Conservation (phyloP, 2,797 vertebrate genomes). For the Neomorphus geoffroyi region DNA sequence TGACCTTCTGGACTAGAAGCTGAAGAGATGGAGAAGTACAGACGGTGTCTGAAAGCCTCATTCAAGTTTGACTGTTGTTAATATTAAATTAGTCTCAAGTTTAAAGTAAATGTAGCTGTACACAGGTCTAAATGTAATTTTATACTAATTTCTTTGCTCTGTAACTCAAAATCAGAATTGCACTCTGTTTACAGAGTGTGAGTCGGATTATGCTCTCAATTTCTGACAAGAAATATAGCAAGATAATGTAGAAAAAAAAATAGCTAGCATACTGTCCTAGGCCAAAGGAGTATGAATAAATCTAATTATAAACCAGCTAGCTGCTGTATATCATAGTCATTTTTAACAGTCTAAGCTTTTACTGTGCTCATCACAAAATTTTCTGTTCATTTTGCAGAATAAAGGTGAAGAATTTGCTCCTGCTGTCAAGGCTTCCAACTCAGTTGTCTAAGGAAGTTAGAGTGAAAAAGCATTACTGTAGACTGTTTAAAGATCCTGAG, state of each 20-base stretch:
- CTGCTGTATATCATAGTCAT: neutral
- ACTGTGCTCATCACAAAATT: neutral
- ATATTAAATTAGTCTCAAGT: neutral
- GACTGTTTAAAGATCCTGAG: neutral
- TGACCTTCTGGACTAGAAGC: neutral
- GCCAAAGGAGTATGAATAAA: neutral
- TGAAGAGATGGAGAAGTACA: neutral
- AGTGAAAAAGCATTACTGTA: neutral
- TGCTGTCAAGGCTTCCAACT: neutral
- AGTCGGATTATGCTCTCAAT: neutral
- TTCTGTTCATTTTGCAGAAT: neutral
- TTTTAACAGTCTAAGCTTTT: neutral
- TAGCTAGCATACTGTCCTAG: neutral
- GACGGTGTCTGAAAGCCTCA: neutral
- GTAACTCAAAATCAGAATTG: neutral
- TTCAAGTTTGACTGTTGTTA: neutral
- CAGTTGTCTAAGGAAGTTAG: neutral
- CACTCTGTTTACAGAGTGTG: neutral
- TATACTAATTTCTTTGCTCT: neutral
- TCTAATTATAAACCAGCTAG: neutral
- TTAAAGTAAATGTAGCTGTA: neutral
- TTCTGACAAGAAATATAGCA: neutral
- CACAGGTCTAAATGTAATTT: neutral
- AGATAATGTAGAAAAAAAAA: neutral
- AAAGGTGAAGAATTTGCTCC: neutral